phyloP scores from a whole-genome alignment of 2,797 vertebrate genomes.

The Psittacula derbiana region DNA sequence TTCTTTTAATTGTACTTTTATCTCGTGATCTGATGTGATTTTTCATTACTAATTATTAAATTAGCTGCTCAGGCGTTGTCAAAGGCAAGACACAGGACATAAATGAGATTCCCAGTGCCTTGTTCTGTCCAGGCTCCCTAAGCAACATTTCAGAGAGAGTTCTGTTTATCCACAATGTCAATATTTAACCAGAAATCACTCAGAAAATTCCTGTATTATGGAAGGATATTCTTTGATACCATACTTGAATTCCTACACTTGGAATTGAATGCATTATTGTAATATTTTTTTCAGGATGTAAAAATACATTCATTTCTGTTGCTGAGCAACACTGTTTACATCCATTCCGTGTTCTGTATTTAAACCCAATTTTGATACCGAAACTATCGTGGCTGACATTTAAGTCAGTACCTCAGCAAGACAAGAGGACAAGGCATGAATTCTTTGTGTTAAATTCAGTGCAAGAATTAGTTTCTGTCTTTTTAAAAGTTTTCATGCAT shows the following conservation, averaged over 20 bases:
- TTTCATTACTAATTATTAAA: background rate
- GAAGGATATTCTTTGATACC: background rate
- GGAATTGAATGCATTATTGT: background rate
- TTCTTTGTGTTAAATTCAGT: background rate
- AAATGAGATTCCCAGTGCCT: background rate
- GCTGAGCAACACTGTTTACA: slow-evolving; percentile 7
- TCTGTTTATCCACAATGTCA: background rate
- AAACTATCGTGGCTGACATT: background rate
- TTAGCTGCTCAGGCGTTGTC: background rate
- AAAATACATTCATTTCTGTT: slow-evolving; percentile 26
- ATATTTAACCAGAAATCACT: slow-evolving; percentile 32
- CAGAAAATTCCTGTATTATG: background rate
- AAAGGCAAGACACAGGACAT: background rate
- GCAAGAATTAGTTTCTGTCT: background rate
- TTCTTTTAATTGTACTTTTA: background rate
- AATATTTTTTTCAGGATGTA: slow-evolving; percentile 23
- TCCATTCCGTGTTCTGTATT: background rate
- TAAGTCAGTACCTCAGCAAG: background rate
- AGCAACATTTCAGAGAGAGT: background rate
- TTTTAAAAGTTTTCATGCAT: background rate
- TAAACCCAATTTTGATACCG: background rate
- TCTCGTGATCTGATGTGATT: background rate
- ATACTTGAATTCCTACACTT: background rate
- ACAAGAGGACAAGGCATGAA: background rate
- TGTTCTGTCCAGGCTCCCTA: background rate